Evolutionary conservation across 2,888 invertebrate species (phyloP).

Genomic region (Ochropleura leucogaster): DNA sequence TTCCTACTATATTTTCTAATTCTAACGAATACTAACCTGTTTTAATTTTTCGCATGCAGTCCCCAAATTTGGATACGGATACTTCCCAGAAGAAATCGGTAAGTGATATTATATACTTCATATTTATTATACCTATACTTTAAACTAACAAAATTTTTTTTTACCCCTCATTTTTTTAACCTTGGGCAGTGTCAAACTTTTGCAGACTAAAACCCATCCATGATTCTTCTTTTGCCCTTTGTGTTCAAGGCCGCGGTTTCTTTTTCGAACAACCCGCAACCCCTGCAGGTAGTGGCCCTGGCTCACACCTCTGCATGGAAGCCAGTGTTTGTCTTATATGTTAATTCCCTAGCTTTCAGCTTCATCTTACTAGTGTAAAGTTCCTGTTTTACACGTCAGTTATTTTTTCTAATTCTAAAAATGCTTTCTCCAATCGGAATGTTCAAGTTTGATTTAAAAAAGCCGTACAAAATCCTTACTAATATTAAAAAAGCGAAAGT

Average conservation of each 20-base stretch:
- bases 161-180: no score
- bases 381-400: not conserved
- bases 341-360: not conserved
- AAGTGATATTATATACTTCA: not conserved
- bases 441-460: not conserved
- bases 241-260: no score
- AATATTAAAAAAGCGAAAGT: no score
- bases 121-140: not conserved
- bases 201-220: no score
- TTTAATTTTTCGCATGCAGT: slow-evolving; percentile 17
- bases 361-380: not conserved
- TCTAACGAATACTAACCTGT: slow-evolving; percentile 13
- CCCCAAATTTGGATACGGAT: slow-evolving; percentile 1
- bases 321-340: not conserved
- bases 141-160: not conserved
- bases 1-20: not conserved
- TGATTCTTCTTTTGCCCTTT: no score
- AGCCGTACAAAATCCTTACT: no score
- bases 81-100: slow-evolving; percentile 21
- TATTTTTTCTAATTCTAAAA: not conserved
- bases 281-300: no score
- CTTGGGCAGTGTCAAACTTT: no score
- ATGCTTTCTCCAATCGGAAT: slow-evolving; percentile 28
- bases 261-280: no score
- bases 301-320: no score